phyloP scores from a whole-genome alignment of 2,113 vertebrate species.

The Fulica atra region DNA sequence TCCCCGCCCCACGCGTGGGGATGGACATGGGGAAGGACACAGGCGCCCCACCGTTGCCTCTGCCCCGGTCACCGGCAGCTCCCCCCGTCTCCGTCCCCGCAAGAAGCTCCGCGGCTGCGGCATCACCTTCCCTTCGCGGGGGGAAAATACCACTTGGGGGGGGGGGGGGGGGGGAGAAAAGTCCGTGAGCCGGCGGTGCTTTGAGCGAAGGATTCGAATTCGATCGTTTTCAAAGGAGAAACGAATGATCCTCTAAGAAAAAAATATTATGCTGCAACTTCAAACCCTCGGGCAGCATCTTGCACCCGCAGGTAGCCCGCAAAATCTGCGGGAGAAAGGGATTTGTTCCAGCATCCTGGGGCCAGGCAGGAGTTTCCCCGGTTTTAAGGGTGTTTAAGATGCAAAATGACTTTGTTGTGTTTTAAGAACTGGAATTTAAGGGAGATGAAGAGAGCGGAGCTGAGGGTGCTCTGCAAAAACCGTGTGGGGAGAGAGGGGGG shows the following conservation, averaged over 20 bases:
- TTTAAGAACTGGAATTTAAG: background rate
- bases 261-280: rapidly evolving
- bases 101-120: background rate
- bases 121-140: background rate
- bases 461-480: background rate
- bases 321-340: background rate
- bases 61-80: background rate
- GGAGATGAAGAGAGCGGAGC: background rate
- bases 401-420: rapidly evolving
- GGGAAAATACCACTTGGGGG: background rate
- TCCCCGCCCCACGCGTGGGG: background rate
- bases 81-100: background rate
- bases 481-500: rapidly evolving
- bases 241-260: background rate
- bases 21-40: no score
- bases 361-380: no score
- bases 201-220: rapidly evolving
- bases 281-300: background rate
- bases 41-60: background rate
- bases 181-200: background rate
- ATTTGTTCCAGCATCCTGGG: background rate
- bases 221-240: background rate
- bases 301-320: background rate
- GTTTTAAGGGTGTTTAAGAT: background rate
- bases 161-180: no score